Conservation (phyloP, 1,140 invertebrate genomes). For the Monomorium pharaonis region DNA sequence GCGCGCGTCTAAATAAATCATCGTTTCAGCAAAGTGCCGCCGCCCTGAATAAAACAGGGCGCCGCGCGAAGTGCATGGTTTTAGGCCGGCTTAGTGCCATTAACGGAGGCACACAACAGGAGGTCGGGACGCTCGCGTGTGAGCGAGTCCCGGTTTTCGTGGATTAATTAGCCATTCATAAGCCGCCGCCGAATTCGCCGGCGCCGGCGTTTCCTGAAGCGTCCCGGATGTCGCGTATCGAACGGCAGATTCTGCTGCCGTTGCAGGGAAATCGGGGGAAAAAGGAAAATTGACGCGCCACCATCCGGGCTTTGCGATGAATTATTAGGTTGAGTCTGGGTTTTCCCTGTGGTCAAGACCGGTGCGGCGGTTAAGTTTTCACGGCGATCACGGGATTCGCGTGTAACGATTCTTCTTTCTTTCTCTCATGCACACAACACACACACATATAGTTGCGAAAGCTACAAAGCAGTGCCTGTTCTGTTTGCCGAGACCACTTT, state of each 20-base stretch:
- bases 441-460: neutral
- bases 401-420: slow-evolving; percentile 55
- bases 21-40: slow-evolving; percentile 67
- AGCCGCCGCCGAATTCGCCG: slow-evolving; percentile 52
- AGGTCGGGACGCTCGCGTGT: slow-evolving; percentile 25
- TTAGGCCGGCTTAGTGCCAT: slow-evolving; percentile 71
- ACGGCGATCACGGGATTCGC: slow-evolving; percentile 53
- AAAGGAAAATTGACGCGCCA: slow-evolving; percentile 18
- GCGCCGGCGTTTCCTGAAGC: neutral
- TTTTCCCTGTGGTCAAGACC: slow-evolving; percentile 27
- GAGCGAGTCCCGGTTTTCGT: slow-evolving; percentile 61
- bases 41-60: slow-evolving; percentile 74
- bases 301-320: slow-evolving; percentile 36
- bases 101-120: slow-evolving; percentile 60
- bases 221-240: neutral
- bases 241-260: neutral
- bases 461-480: slow-evolving; percentile 12
- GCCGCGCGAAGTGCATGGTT: slow-evolving; percentile 61
- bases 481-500: slow-evolving; percentile 8
- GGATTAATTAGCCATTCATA: slow-evolving; percentile 78
- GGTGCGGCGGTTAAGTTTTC: slow-evolving; percentile 61
- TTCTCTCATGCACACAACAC: neutral
- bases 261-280: slow-evolving; percentile 54
- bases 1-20: slow-evolving; percentile 74
- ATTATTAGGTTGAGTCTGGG: slow-evolving; percentile 65